These are phyloP conservation scores for Phymanthus crucifer DNA, from an alignment of 92 coral and sea anemone genomes.

Conservation along the genomic window DNA sequence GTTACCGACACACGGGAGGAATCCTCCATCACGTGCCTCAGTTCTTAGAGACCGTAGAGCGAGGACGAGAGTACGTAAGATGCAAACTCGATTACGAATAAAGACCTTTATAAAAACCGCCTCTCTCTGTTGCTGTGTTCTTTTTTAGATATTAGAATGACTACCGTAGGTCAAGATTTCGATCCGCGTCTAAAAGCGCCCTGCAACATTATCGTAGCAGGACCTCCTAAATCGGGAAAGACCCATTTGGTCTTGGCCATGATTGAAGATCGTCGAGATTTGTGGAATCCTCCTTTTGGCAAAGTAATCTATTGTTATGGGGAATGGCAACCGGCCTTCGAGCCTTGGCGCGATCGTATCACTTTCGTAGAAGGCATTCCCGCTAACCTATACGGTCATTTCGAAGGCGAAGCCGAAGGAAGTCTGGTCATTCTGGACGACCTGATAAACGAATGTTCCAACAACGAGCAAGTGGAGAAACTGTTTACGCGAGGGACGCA, in stretches of 20 bases:
- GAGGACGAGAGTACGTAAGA: neutral
- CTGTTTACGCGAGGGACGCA: neutral
- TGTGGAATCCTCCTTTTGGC: constrained; percentile 23
- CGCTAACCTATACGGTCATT: constrained; percentile 25
- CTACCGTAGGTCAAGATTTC: neutral
- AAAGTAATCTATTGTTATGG: constrained; percentile 42
- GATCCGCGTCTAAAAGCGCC: neutral
- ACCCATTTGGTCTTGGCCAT: constrained; percentile 6
- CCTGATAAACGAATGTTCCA: constrained; percentile 25
- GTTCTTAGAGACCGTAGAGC: too few species aligned
- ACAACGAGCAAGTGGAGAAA: constrained; percentile 13
- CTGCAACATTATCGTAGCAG: constrained; percentile 20
- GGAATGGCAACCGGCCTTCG: constrained; percentile 33
- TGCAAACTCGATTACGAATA: neutral
- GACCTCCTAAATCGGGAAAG: constrained; percentile 26
- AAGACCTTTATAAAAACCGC: neutral
- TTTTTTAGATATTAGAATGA: neutral
- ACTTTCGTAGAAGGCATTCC: constrained; percentile 45
- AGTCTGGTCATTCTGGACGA: constrained; percentile 35
- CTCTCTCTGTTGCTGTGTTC: too few species aligned
- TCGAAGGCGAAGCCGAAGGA: constrained; percentile 1
- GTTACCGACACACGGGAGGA: too few species aligned
- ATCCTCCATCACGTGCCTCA: too few species aligned
- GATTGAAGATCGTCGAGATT: neutral
- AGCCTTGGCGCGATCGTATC: neutral